A percentile compares a stretch with the other conserved stretches of the same genome.
Conservation (phyloP, 2,797 vertebrate genomes). For the Caiman crocodilus region DNA sequence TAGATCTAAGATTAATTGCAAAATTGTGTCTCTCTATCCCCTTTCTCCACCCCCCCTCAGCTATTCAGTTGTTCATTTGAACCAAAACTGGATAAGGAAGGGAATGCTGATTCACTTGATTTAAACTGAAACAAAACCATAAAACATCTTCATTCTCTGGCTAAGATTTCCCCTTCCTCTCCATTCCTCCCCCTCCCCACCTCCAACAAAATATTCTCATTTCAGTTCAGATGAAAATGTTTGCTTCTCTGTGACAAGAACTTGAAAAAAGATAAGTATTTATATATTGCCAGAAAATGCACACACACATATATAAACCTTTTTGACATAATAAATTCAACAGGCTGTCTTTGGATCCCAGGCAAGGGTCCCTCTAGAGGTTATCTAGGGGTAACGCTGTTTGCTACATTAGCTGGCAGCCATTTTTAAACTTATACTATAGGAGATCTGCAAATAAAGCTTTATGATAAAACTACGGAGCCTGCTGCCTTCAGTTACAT, state of each 20-base stretch:
- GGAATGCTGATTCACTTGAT: background rate
- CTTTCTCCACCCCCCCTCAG: accelerated
- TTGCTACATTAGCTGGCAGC: background rate
- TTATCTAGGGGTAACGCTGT: constrained; percentile 39
- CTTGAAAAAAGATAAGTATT: constrained; percentile 24
- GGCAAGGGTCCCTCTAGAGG: constrained; percentile 72
- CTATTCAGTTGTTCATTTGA: background rate
- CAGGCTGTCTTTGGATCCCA: background rate
- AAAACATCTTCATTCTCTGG: background rate
- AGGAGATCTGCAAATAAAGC: background rate
- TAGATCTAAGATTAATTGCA: background rate
- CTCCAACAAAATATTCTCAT: background rate
- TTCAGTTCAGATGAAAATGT: background rate
- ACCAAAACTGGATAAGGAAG: background rate
- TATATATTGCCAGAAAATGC: background rate
- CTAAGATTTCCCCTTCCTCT: background rate
- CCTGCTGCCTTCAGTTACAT: background rate
- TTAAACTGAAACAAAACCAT: background rate
- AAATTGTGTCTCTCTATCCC: background rate
- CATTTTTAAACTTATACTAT: background rate
- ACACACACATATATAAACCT: background rate
- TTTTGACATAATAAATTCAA: constrained; percentile 7
- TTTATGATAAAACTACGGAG: background rate
- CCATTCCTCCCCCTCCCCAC: accelerated
- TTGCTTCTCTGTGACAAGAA: background rate